Evolutionary conservation across 2,888 invertebrate species (phyloP).

Genomic region (Eupsilia transversa): DNA sequence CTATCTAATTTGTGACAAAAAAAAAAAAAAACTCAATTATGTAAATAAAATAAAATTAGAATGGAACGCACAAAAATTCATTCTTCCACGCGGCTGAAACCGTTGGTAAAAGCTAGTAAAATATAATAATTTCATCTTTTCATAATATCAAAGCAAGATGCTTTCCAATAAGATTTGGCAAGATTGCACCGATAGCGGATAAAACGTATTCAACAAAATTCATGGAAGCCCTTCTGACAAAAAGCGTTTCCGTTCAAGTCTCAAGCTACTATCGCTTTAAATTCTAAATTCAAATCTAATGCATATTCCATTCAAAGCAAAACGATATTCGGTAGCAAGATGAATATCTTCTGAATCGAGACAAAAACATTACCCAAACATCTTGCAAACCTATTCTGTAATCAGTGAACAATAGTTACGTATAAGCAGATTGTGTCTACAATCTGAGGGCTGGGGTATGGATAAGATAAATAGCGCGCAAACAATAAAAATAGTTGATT

Average conservation of each 20-base stretch:
- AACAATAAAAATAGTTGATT: background rate
- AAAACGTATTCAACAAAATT: too few relatives aligned
- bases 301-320: conserved; percentile 30
- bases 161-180: background rate
- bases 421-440: conserved; percentile 43
- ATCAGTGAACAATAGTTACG: conserved; percentile 45
- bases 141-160: background rate
- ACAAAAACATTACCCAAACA: conserved; percentile 39
- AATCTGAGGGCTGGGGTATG: conserved; percentile 23
- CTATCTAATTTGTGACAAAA: too few relatives aligned
- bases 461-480: conserved; percentile 6
- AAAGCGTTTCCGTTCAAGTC: background rate
- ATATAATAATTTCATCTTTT: background rate
- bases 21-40: too few relatives aligned
- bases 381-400: conserved; percentile 48
- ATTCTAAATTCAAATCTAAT: conserved; percentile 36
- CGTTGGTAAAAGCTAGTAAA: background rate
- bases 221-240: background rate
- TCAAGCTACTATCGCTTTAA: background rate
- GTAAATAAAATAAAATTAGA: too few relatives aligned
- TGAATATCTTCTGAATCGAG: conserved; percentile 19
- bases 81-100: background rate
- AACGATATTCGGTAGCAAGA: conserved; percentile 12
- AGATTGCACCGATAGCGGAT: background rate
- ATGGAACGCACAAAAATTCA: background rate